Conservation (phyloP, 2,888 invertebrate genomes). For the Emesis furor region DNA sequence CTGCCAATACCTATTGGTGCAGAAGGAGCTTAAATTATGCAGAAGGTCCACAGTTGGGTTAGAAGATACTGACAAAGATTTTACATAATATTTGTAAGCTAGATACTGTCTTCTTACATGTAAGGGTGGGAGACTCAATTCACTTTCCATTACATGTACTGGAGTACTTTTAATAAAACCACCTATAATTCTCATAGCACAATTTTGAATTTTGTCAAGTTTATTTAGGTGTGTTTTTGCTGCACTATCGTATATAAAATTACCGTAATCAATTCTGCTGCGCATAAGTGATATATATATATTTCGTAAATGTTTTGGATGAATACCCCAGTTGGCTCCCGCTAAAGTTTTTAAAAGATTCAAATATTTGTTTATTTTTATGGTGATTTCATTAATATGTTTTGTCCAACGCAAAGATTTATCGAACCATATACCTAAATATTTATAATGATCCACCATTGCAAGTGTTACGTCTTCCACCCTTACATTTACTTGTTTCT, state of each 20-base stretch:
- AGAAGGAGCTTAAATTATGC: neutral
- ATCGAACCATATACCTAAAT: slow-evolving; percentile 58
- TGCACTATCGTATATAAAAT: neutral
- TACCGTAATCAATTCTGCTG: slow-evolving; percentile 13
- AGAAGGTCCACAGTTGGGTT: neutral
- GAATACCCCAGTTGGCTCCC: slow-evolving; percentile 21
- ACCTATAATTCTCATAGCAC: slow-evolving; percentile 9
- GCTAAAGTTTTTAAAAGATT: slow-evolving; percentile 51
- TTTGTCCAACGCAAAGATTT: slow-evolving; percentile 45
- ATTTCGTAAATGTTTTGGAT: slow-evolving; percentile 13
- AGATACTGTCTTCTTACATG: slow-evolving; percentile 37
- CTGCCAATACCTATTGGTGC: neutral
- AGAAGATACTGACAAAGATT: neutral
- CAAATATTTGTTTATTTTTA: slow-evolving; percentile 40
- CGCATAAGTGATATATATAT: slow-evolving; percentile 16
- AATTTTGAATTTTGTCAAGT: slow-evolving; percentile 25
- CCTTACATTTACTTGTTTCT: slow-evolving; percentile 20
- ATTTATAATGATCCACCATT: slow-evolving; percentile 37
- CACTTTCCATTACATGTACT: slow-evolving; percentile 51
- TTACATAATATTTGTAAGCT: slow-evolving; percentile 42
- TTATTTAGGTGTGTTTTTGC: slow-evolving; percentile 38
- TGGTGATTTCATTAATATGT: slow-evolving; percentile 49
- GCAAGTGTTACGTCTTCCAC: slow-evolving; percentile 21
- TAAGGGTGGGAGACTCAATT: slow-evolving; percentile 45
- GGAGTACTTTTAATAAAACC: slow-evolving; percentile 29